Percentiles rank a stretch among this genome's conserved stretches.
phyloP scores from a whole-genome alignment of 2,888 invertebrate genomes.

The Geotrupes spiniger region DNA sequence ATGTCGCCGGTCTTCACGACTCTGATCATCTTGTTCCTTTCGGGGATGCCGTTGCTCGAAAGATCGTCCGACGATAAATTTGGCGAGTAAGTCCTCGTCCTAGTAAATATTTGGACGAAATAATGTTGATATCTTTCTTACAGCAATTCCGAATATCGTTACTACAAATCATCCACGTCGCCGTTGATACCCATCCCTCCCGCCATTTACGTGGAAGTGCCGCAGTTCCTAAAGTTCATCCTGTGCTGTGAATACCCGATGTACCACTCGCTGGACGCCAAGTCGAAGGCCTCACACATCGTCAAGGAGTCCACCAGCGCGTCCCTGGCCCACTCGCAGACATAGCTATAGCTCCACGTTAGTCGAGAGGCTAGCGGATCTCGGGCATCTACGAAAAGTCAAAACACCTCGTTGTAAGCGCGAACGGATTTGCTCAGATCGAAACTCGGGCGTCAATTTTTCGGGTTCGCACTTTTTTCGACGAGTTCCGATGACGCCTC shows the following conservation, averaged over 20 bases:
- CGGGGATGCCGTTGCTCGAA: slow-evolving; percentile 86
- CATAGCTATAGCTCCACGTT: slow-evolving; percentile 65
- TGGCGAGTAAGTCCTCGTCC: slow-evolving; percentile 77
- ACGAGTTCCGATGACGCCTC: too few species aligned
- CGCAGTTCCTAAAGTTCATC: slow-evolving; percentile 75
- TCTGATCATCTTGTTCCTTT: slow-evolving; percentile 82
- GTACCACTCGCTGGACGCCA: slow-evolving; percentile 73
- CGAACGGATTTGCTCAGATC: too few species aligned
- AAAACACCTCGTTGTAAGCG: slow-evolving; percentile 18
- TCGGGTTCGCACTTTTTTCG: too few species aligned
- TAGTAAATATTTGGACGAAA: not conserved
- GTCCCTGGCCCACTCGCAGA: slow-evolving; percentile 66
- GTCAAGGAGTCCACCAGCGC: slow-evolving; percentile 70
- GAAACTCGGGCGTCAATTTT: too few species aligned
- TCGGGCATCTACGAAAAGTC: slow-evolving; percentile 17
- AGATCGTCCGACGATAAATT: slow-evolving; percentile 86
- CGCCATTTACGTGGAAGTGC: slow-evolving; percentile 82
- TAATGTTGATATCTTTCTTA: slow-evolving; percentile 33
- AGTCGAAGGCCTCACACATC: slow-evolving; percentile 53
- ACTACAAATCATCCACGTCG: slow-evolving; percentile 85
- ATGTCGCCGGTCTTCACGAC: slow-evolving; percentile 86
- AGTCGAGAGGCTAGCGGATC: slow-evolving; percentile 34
- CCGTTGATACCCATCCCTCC: slow-evolving; percentile 88
- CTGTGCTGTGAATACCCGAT: slow-evolving; percentile 88
- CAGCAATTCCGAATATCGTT: slow-evolving; percentile 80